Percentiles rank a stretch among this genome's conserved stretches.
These are phyloP conservation scores for Brachionus plicatilis DNA, from an alignment of 1,140 invertebrate genomes.

Conservation along the genomic window DNA sequence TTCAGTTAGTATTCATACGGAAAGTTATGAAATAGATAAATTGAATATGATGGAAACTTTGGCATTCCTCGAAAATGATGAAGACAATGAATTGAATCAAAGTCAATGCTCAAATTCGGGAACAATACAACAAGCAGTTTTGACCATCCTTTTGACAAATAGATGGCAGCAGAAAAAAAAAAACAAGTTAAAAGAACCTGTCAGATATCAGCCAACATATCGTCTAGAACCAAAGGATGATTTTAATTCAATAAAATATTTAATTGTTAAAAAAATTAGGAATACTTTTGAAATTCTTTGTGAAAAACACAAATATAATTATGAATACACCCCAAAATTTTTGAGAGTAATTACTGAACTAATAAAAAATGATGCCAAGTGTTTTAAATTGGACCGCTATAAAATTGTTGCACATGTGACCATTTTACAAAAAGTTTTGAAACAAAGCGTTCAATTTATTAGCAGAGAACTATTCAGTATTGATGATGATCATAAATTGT, in stretches of 20 bases:
- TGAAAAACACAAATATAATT: slow-evolving; percentile 26
- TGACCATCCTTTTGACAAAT: slow-evolving; percentile 9
- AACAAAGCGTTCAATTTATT: slow-evolving; percentile 7
- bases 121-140: not conserved
- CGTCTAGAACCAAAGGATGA: slow-evolving; percentile 12
- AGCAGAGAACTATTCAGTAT: slow-evolving; percentile 16
- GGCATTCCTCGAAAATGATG: not conserved
- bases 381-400: slow-evolving; percentile 24
- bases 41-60: slow-evolving; percentile 14
- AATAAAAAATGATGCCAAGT: slow-evolving; percentile 33
- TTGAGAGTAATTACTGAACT: slow-evolving; percentile 4
- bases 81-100: not conserved
- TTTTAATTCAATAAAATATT: slow-evolving; percentile 3
- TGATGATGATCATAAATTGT: slow-evolving; percentile 26
- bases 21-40: slow-evolving; percentile 17
- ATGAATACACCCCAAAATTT: slow-evolving; percentile 12
- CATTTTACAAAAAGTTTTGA: not conserved
- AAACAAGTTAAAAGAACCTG: not conserved
- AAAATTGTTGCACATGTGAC: not conserved
- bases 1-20: not conserved
- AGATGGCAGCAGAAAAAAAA: slow-evolving; percentile 24
- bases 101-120: not conserved
- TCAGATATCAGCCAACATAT: slow-evolving; percentile 4
- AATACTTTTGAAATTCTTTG: not conserved
- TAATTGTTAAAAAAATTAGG: not conserved